A percentile compares a stretch with the other conserved stretches of the same genome.
These are phyloP conservation scores for Propithecus perrieri DNA, from an alignment of 2,797 vertebrate genomes.

Conservation along the genomic window DNA sequence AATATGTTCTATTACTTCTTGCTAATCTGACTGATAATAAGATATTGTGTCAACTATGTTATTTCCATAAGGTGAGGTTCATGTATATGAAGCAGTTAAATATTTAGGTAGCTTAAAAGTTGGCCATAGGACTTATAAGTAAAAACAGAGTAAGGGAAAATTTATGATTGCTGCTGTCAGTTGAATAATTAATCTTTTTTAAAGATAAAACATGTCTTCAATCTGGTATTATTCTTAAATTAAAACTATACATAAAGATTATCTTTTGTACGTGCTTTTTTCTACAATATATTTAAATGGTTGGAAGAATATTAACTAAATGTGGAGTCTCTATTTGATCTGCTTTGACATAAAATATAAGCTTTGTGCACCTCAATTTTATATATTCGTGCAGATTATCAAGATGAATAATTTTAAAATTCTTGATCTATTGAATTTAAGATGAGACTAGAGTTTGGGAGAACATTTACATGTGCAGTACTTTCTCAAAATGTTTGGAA, in stretches of 20 bases:
- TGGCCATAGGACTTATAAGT: not conserved
- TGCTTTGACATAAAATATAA: not conserved
- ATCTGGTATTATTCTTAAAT: not conserved
- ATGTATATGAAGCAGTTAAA: not conserved
- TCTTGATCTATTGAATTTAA: not conserved
- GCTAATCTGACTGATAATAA: not conserved
- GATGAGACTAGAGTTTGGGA: not conserved
- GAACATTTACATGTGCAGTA: not conserved
- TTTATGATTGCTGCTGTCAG: not conserved
- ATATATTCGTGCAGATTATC: not conserved
- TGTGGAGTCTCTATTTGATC: not conserved
- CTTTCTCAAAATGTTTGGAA: not conserved
- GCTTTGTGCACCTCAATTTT: not conserved
- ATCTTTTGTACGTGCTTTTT: not conserved
- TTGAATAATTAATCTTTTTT: not conserved
- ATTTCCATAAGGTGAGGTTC: not conserved
- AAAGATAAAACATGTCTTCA: not conserved
- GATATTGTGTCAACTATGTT: not conserved
- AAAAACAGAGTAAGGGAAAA: not conserved
- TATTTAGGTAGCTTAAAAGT: not conserved
- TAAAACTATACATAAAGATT: not conserved
- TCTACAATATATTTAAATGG: not conserved
- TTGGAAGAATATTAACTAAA: not conserved
- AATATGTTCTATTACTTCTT: not conserved
- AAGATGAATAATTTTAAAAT: not conserved